Evolutionary conservation across 2,113 vertebrate species (phyloP), one percentile per base, ranked within the genome.

Genomic region (Caretta caretta): DNA sequence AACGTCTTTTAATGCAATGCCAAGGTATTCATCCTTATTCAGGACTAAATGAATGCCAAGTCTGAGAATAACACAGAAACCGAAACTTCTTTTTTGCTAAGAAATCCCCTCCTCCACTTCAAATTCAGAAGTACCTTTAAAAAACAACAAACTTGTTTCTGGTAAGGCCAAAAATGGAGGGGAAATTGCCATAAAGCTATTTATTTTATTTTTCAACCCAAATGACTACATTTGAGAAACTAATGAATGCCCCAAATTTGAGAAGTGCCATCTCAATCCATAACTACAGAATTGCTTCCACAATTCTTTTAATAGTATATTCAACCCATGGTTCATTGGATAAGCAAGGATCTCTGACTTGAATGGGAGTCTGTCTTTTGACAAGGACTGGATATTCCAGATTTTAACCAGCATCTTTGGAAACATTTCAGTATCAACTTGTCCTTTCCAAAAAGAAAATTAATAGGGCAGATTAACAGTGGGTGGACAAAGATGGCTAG

Each of bases 391-490:
- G 57, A 96, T 83, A n/a, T 38, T 3, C 25, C 6, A 29, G 11
- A 8, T 88, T 95, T 95, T 88, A 93, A 94, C 91, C 86, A 93
- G 83, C 38, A 81, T 49, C 31, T 80, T 84, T 90, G 29, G 72
- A 97, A 97, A 91, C 2, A 56, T 2, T 90, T 91, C 38, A 92
- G 10, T n/a, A 93, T 83, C 62, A 94, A 93, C 87, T 57, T 79
- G 14, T 86, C 78, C 50, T 89, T 83, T 86, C 62, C 51, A 48
- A 89, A n/a, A 86, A 76, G 78, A 90, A 78, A 86, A 90, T 90
- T 86, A 93, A 93, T 90, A 54, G 76, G 83, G 59, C 53, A 87
- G 83, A 86, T 82, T 86, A 83, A 62, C 87, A 93, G 78, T 86
- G 48, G 53, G 65, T 29, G 54, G 62, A 90, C 48, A 82, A 90